Base-by-base conservation (phyloP, 2,113 vertebrate genomes). In the Silurus asotus region DNA sequence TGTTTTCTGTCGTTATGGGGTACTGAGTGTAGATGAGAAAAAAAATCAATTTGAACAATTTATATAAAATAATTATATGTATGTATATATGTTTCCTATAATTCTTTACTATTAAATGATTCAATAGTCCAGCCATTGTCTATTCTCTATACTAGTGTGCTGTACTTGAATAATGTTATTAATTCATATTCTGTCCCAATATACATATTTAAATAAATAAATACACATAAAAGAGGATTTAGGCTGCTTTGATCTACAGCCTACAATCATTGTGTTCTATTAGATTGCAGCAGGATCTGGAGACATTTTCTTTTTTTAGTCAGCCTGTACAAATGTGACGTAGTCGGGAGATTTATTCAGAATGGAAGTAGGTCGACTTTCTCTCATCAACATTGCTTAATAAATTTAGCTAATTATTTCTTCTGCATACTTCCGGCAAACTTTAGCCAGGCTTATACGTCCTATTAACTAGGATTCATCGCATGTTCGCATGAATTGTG, bases 321-420 rank as follows among this genome's bases (percentile, higher is more conserved):
- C 56, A 37, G 19, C 23, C 8, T 49, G 17, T 51, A 15, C 64
- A 19, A 69, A 69, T 37, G 17, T 74, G n/a, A 61, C 20, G n/a
- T 9, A 45, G 55, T 23, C 61, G 37, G n/a, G 4, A 6, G 7
- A 20, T 62, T 86, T 25, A 86, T 86, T 72, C 55, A 45, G 6
- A 83, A 88, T 83, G 15, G 48, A 88, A 83, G 83, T 78, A 82
- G 70, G 45, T 76, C 13, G 17, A n/a, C 58, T 64, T 80, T 70
- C 55, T 83, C 79, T 83, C n/a, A 4, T 83, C 49, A 53, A 6
- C 53, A 78, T 20, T 19, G 55, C 67, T 15, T 45, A 79, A 72
- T 58, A 83, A 82, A 79, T 48, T 15, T 79, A 28, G 10, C 61
- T 53, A 55, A 53, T 76, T 0, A 77, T 25, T 55, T 53, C 48